Evolutionary conservation across 2,888 invertebrate species (phyloP), one percentile per base, ranked within the genome.

Genomic region (Sarcophaga variegata): DNA sequence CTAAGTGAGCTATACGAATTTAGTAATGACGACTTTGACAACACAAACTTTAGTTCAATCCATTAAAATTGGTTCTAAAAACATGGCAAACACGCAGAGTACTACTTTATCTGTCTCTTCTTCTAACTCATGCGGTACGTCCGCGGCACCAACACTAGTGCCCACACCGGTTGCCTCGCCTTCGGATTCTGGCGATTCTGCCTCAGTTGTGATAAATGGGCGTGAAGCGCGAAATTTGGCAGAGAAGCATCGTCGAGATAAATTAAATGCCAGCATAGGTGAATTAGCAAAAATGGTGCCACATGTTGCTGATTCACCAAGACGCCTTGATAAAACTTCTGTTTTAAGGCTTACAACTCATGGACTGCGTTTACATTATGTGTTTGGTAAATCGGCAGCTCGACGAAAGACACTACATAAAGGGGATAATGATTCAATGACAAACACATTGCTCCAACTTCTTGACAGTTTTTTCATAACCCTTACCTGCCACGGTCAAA

Each of bases 191-290:
- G 37, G 37, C 37, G 79, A 60, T 14, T 49, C 25, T 12, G 6
- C 81, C 11, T 72, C 66, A 2, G 47, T 47, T 14, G 47, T 70
- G 47, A 62, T 83, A 70, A 96, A 96, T 91, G 96, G 96, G 85
- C 95, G 98, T 80, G 96, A 97, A 91, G 96, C 96, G 90, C 95
- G 98, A 82, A 98, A 98, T 92, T 95, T 96, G 91, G 98, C 98
- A 10, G 98, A 99, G 93, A 98, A 98, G 93, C 96, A 97, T 93
- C 95, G 98, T 22, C 95, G 98, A 81, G 98, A 98, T 93, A 97
- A 97, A 93, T 95, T 98, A 89, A 98, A 98, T 94, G 95, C 96
- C 62, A 96, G 96, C 92, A 97, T 99, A 90, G 95, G 95, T 81
- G 96, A 97, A 92, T 95, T 99, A 93, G 96, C 97, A 82, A 94